Conservation (phyloP, 1,140 invertebrate genomes). For the Nephotettix cincticeps region DNA sequence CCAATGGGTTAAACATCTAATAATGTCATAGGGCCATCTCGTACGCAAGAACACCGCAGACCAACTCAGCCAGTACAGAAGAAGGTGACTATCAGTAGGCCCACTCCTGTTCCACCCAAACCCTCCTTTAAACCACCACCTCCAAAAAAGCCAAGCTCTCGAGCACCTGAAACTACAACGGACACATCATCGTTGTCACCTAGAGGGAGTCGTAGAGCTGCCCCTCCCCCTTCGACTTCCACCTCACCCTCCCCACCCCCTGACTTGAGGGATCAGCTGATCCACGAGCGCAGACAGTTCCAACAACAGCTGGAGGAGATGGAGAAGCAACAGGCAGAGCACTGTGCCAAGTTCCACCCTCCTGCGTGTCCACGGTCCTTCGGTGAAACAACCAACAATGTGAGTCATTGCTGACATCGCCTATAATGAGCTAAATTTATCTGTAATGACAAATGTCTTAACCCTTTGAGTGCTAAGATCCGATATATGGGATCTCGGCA, state of each 20-base stretch:
- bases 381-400: too few relatives aligned
- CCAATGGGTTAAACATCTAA: not conserved
- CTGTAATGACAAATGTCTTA: too few relatives aligned
- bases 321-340: not conserved
- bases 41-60: not conserved
- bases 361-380: not conserved
- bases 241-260: not conserved
- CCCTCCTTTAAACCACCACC: not conserved
- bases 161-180: not conserved
- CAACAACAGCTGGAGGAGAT: not conserved
- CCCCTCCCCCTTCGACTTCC: not conserved
- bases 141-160: not conserved
- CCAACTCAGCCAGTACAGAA: not conserved
- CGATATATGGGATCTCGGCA: too few relatives aligned
- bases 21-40: not conserved
- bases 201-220: not conserved
- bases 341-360: not conserved
- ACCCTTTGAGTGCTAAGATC: too few relatives aligned
- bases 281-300: not conserved
- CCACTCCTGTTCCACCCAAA: not conserved
- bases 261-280: not conserved
- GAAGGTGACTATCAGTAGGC: not conserved
- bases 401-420: too few relatives aligned
- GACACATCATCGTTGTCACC: not conserved
- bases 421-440: too few relatives aligned